Percentiles rank a stretch among this genome's conserved stretches.
These are phyloP conservation scores for Melopsittacus undulatus DNA, from an alignment of 2,797 vertebrate species.

Conservation along the genomic window DNA sequence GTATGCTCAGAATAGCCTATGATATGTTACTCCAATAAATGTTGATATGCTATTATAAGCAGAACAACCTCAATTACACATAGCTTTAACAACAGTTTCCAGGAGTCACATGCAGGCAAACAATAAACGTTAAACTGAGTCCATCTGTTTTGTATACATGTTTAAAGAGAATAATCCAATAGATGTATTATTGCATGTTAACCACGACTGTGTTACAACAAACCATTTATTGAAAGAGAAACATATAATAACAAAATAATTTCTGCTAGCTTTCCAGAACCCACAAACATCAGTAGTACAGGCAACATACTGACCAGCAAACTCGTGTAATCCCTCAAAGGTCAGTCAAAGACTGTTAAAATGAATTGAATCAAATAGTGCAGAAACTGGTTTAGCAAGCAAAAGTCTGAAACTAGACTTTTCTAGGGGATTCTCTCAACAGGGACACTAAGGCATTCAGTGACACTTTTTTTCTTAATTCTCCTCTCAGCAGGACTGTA, in stretches of 20 bases:
- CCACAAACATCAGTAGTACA: background rate
- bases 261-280: background rate
- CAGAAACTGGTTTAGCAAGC: background rate
- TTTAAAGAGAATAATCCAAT: background rate
- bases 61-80: background rate
- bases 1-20: background rate
- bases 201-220: background rate
- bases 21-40: background rate
- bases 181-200: background rate
- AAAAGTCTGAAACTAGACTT: background rate
- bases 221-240: background rate
- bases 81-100: background rate
- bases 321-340: background rate
- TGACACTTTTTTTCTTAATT: background rate
- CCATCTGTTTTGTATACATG: background rate
- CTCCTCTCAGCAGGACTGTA: background rate
- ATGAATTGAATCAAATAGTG: background rate
- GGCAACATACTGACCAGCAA: background rate
- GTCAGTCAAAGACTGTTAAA: background rate
- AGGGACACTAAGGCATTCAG: background rate
- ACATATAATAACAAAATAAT: background rate
- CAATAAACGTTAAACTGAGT: background rate
- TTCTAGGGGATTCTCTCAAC: background rate
- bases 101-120: background rate
- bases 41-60: rapidly evolving